Conservation (phyloP, 2,888 invertebrate species). For the Cryptocheilus praepositus region DNA sequence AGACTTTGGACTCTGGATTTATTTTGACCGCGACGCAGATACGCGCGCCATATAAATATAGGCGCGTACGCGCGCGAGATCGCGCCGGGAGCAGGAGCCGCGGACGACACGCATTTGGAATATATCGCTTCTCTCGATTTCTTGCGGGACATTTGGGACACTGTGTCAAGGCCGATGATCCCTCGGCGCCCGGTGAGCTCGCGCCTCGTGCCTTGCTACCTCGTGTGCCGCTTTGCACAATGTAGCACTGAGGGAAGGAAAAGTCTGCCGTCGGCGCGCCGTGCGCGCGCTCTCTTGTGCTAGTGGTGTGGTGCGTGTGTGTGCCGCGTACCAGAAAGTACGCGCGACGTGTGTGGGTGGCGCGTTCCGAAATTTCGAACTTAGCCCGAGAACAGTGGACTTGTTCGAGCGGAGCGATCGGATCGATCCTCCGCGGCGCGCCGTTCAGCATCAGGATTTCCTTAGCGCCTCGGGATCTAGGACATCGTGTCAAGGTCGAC, state of each 20-base stretch:
- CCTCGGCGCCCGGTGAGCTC: slow-evolving; percentile 14
- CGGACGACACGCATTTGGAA: slow-evolving; percentile 12
- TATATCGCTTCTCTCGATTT: slow-evolving; percentile 7
- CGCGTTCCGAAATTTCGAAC: too few relatives aligned
- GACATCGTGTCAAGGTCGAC: slow-evolving; percentile 49
- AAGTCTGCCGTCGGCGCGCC: too few relatives aligned
- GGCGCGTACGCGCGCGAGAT: too few relatives aligned
- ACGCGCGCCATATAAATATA: slow-evolving; percentile 15
- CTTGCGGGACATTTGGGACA: slow-evolving; percentile 41
- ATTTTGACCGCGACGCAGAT: neutral
- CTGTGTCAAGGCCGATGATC: slow-evolving; percentile 54
- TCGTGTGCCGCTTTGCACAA: slow-evolving; percentile 16
- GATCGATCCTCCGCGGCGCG: neutral
- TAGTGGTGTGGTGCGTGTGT: too few relatives aligned
- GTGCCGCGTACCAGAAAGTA: too few relatives aligned
- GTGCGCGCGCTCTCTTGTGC: too few relatives aligned
- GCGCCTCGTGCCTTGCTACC: slow-evolving; percentile 17
- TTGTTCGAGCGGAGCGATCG: neutral
- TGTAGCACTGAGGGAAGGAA: too few relatives aligned
- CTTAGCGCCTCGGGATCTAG: slow-evolving; percentile 32
- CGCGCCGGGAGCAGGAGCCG: too few relatives aligned
- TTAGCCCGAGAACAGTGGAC: neutral
- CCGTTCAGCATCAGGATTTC: slow-evolving; percentile 15
- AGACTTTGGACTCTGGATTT: too few relatives aligned
- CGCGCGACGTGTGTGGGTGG: too few relatives aligned